phyloP scores from a whole-genome alignment of 1,140 invertebrate genomes.

The Sesamia nonagrioides region DNA sequence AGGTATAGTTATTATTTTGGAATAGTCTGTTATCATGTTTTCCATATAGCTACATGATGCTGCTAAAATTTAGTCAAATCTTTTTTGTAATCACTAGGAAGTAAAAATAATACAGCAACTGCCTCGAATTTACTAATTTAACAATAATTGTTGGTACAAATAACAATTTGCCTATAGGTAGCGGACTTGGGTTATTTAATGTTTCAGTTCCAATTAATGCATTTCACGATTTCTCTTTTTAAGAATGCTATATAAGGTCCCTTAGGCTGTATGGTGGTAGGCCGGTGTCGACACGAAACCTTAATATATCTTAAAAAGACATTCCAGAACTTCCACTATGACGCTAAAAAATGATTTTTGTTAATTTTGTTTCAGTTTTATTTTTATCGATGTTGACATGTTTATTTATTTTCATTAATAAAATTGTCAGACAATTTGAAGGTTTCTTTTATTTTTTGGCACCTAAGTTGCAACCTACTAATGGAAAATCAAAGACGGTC shows the following conservation, averaged over 20 bases:
- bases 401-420: slow-evolving; percentile 64
- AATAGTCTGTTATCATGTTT: not conserved
- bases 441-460: not conserved
- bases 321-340: slow-evolving; percentile 52
- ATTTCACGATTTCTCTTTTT: slow-evolving; percentile 52
- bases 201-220: slow-evolving; percentile 46
- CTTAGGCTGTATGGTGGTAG: not conserved
- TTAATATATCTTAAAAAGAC: slow-evolving; percentile 61
- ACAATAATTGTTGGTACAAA: too few relatives aligned
- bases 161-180: not conserved
- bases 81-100: not conserved
- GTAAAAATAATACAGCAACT: not conserved
- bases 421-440: slow-evolving; percentile 60
- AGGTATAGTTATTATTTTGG: not conserved
- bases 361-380: slow-evolving; percentile 53
- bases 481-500: too few relatives aligned
- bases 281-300: slow-evolving; percentile 1
- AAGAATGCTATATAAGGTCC: not conserved
- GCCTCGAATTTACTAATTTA: too few relatives aligned
- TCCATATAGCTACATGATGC: not conserved
- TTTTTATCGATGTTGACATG: slow-evolving; percentile 57
- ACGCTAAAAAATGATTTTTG: slow-evolving; percentile 36
- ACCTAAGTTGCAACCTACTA: too few relatives aligned
- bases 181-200: not conserved
- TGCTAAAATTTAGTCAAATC: not conserved